Evolutionary conservation across 2,113 vertebrate genomes (phyloP).

Genomic region (Sinocyclocheilus anophthalmus): DNA sequence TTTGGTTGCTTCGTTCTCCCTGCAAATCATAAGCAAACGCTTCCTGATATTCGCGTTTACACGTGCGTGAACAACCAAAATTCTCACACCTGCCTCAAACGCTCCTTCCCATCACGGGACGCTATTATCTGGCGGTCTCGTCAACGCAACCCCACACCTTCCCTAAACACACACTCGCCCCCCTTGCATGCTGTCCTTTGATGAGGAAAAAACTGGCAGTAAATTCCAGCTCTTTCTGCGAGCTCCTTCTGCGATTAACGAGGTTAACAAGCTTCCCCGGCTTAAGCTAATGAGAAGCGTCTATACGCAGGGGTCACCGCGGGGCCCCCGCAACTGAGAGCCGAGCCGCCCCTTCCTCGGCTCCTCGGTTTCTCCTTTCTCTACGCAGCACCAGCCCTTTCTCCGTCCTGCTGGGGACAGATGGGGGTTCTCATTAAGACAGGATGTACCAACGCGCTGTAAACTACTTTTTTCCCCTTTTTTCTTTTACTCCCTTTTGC

Average conservation of each 20-base stretch:
- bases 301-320: slow-evolving; percentile 71
- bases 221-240: slow-evolving; percentile 82
- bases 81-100: not conserved
- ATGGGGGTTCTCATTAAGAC: slow-evolving; percentile 82
- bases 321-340: slow-evolving; percentile 16
- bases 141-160: slow-evolving; percentile 38
- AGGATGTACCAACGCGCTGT: slow-evolving; percentile 84
- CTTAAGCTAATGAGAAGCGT: slow-evolving; percentile 79
- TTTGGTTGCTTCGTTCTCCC: not conserved
- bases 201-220: slow-evolving; percentile 74
- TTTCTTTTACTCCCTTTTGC: slow-evolving; percentile 46
- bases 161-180: slow-evolving; percentile 46
- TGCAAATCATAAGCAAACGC: not conserved
- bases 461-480: slow-evolving; percentile 73
- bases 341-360: not conserved
- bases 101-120: slow-evolving; percentile 8
- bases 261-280: slow-evolving; percentile 80
- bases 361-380: slow-evolving; percentile 17
- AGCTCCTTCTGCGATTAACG: slow-evolving; percentile 78
- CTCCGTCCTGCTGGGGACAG: slow-evolving; percentile 79
- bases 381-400: slow-evolving; percentile 44
- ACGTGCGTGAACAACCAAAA: not conserved
- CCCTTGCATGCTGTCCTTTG: slow-evolving; percentile 69
- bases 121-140: slow-evolving; percentile 18
- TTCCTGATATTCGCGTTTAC: not conserved